phyloP scores from a whole-genome alignment of 2,797 vertebrate genomes.

The Antrozous pallidus region DNA sequence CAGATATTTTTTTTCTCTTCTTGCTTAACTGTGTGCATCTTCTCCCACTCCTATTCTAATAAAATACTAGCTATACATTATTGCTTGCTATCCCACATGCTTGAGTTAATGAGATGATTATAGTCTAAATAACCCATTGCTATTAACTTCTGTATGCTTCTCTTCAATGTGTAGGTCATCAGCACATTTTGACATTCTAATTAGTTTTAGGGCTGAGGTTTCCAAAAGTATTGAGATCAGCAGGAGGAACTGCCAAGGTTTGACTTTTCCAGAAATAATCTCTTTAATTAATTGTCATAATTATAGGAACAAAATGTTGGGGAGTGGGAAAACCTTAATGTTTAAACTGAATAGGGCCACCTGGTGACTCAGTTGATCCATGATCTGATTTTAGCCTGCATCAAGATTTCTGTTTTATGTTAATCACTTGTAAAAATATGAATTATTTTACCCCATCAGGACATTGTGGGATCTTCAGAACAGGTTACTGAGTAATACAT shows the following conservation, averaged over 20 bases:
- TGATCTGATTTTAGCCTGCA: neutral
- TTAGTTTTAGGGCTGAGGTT: neutral
- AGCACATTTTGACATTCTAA: constrained; percentile 4
- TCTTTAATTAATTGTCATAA: neutral
- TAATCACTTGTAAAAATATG: neutral
- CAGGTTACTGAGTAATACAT: neutral
- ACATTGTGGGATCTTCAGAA: neutral
- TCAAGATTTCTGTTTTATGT: neutral
- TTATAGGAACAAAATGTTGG: neutral
- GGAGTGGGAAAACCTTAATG: neutral
- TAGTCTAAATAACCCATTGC: neutral
- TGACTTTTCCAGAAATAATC: neutral
- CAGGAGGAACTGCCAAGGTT: neutral
- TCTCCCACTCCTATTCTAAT: neutral
- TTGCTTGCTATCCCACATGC: neutral
- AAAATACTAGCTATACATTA: neutral
- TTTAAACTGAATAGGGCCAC: neutral
- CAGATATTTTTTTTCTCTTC: neutral
- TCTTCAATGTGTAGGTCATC: neutral
- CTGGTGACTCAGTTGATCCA: neutral
- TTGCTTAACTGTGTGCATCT: neutral
- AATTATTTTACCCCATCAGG: neutral
- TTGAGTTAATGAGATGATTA: constrained; percentile 13
- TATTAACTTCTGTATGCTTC: neutral
- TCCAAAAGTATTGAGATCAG: constrained; percentile 2